Base-by-base conservation (phyloP, 1,140 invertebrate genomes). In the Vanessa tameamea region DNA sequence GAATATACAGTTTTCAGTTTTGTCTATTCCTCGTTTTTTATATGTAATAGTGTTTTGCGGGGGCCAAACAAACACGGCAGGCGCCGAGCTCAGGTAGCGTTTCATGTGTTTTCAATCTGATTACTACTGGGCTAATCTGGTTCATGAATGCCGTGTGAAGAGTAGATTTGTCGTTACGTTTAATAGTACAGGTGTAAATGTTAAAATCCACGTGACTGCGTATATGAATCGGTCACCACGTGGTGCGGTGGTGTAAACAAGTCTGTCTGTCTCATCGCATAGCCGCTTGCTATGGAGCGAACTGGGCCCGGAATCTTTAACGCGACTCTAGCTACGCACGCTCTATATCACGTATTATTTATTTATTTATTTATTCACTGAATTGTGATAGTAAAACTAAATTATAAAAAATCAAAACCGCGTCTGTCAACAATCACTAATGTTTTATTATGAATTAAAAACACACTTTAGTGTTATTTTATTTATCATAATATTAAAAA, bases 221-320 rank as follows among this genome's bases (percentile, higher is more conserved):
- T 84, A 82, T 85, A 87, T 85, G 80, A 82, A 82, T 85, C 78
- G 81, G 77, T 78, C 81, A 87, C 88, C 90, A 92, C 90, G 90
- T 92, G 90, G 90, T 90, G 75, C 79, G 80, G 70, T 85, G 88
- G 84, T 90, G 88, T 91, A 91, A 90, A 91, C 88, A 90, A 88
- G 82, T 81, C 78, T 79, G 87, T 82, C 87, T 86, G 87, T 88
- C 83, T 84, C 74, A 75, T 73, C 77, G 75, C 55, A 50, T 43
- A 48, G 71, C 53, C 31, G 71, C 47, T 37, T 57, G 48, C 20
- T 20, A 37, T 57, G 20, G 47, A 43, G 50, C n/a, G 63, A 43
- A 5, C 43, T 12, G 16, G n/a, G n/a, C 16, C 23, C 57, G 57
- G 13, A 23, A 12, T 61, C 43, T 20, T 59, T 48, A 64, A 26